Conservation (phyloP, 2,113 vertebrate species). For the Cyprinus carpio region DNA sequence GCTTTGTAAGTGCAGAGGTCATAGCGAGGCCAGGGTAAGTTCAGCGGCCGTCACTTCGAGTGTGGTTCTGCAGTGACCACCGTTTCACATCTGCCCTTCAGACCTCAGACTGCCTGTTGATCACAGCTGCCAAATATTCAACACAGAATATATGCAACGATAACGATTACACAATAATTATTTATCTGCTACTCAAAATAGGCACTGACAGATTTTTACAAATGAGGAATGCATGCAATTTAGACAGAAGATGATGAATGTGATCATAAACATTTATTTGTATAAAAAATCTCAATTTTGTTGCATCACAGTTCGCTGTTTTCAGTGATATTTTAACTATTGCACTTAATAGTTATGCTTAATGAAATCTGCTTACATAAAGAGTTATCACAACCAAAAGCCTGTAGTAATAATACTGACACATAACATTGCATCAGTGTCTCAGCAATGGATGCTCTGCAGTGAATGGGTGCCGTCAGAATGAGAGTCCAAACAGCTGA, state of each 20-base stretch:
- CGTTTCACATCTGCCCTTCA: slow-evolving; percentile 43
- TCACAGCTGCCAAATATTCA: slow-evolving; percentile 13
- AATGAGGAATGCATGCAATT: background rate
- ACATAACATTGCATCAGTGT: too few species aligned
- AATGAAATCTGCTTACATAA: background rate
- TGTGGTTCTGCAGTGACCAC: slow-evolving; percentile 25
- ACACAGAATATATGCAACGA: background rate
- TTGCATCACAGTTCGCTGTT: background rate
- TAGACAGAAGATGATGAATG: background rate
- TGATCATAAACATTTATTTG: background rate
- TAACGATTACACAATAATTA: background rate
- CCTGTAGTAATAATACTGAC: background rate
- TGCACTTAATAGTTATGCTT: background rate
- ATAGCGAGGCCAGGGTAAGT: slow-evolving; percentile 27
- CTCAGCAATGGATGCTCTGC: too few species aligned
- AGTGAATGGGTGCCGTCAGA: background rate
- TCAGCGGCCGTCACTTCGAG: slow-evolving; percentile 27
- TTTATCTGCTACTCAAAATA: slow-evolving; percentile 9
- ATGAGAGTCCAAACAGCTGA: too few species aligned
- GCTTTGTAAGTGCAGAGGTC: slow-evolving; percentile 24
- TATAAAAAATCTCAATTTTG: background rate
- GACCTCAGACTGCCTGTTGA: slow-evolving; percentile 30
- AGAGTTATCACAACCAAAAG: background rate
- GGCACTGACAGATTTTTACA: background rate
- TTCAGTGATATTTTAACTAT: background rate